Evolutionary conservation across 2,113 vertebrate genomes (phyloP).

Genomic region (Nothobranchius kuhntae): DNA sequence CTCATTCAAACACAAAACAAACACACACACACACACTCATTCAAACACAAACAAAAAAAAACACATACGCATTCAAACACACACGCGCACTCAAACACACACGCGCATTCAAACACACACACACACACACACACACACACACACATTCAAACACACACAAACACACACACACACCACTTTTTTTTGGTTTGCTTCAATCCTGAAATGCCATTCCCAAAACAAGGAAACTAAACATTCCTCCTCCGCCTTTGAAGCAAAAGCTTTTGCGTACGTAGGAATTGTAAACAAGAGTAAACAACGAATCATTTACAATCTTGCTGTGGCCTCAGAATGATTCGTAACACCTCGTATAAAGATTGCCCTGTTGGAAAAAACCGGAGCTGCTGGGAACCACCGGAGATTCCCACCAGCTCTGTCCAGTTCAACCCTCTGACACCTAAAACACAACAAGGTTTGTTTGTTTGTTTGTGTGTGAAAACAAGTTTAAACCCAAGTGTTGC

Average conservation of each 20-base stretch:
- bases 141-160: background rate
- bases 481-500: constrained; percentile 6
- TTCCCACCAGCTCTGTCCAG: constrained; percentile 9
- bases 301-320: constrained; percentile 49
- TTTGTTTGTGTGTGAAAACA: background rate
- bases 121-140: background rate
- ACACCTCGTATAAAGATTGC: constrained; percentile 50
- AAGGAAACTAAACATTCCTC: constrained; percentile 15
- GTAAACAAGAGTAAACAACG: constrained; percentile 65
- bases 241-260: constrained; percentile 53
- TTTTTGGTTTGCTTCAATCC: constrained; percentile 78
- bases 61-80: too few relatives aligned
- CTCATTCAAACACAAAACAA: too few relatives aligned
- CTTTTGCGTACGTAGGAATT: constrained; percentile 36
- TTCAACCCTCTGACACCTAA: constrained; percentile 37
- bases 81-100: too few relatives aligned
- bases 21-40: too few relatives aligned
- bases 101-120: too few relatives aligned
- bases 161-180: constrained; percentile 41
- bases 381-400: background rate
- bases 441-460: background rate
- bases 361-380: constrained; percentile 14
- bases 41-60: too few relatives aligned
- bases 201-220: constrained; percentile 61
- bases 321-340: constrained; percentile 52